Percentiles rank a stretch among this genome's conserved stretches.
These are phyloP conservation scores for Anguilla japonica DNA, from an alignment of 2,113 vertebrate species.

Conservation along the genomic window DNA sequence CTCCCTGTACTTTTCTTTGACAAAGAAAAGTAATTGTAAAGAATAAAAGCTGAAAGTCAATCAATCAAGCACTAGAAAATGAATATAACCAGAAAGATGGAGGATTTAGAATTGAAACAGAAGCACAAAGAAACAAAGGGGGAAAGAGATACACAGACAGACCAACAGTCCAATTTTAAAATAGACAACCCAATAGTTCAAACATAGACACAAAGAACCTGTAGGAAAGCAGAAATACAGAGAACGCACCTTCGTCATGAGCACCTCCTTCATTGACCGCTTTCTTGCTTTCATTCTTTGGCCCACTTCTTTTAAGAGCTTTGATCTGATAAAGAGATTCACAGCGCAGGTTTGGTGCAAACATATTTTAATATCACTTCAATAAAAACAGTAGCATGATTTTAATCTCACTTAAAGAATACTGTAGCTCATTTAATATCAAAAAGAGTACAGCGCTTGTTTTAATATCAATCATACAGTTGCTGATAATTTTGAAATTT, in stretches of 20 bases:
- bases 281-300: background rate
- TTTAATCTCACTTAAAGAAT: too few relatives aligned
- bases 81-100: background rate
- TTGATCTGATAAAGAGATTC: slow-evolving; percentile 20
- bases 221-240: background rate
- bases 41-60: too few relatives aligned
- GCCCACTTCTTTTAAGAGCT: slow-evolving; percentile 22
- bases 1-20: too few relatives aligned
- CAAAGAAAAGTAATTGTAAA: too few relatives aligned
- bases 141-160: background rate
- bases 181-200: too few relatives aligned
- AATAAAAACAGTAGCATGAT: too few relatives aligned
- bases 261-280: background rate
- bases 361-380: too few relatives aligned
- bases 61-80: background rate
- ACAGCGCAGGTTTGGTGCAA: background rate
- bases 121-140: background rate
- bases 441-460: background rate
- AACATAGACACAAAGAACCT: background rate
- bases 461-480: too few relatives aligned
- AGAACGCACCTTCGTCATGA: slow-evolving; percentile 15
- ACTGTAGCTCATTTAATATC: too few relatives aligned
- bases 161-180: too few relatives aligned
- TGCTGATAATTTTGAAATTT: too few relatives aligned
- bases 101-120: background rate